Evolutionary conservation across 2,888 invertebrate species (phyloP).

Genomic region (Bugula neritina): DNA sequence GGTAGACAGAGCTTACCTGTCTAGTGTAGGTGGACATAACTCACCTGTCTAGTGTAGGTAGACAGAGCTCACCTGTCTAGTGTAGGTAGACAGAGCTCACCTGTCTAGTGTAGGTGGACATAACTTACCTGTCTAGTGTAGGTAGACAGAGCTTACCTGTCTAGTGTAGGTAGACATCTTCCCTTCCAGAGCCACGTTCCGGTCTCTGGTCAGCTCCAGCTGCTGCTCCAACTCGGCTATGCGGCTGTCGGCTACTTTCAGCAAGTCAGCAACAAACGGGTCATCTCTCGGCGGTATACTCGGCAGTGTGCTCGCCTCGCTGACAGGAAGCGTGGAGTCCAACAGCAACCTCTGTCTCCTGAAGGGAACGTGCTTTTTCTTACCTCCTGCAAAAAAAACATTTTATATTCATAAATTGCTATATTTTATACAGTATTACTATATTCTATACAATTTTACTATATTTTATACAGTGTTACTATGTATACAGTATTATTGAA

Average conservation of each 20-base stretch:
- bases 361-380: constrained; percentile 52
- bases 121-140: too few species aligned
- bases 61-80: too few species aligned
- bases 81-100: too few species aligned
- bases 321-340: constrained; percentile 44
- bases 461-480: too few species aligned
- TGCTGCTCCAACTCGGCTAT: constrained; percentile 45
- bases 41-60: too few species aligned
- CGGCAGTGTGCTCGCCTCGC: constrained; percentile 29
- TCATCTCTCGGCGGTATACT: constrained; percentile 40
- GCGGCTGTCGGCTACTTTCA: constrained; percentile 50
- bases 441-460: too few species aligned
- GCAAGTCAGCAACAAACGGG: constrained; percentile 50
- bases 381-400: constrained; percentile 40
- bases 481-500: too few species aligned
- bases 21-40: too few species aligned
- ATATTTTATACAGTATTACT: too few species aligned
- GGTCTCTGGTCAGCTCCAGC: constrained; percentile 36
- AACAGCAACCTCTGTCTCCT: constrained; percentile 53
- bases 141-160: too few species aligned
- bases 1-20: too few species aligned
- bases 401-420: constrained; percentile 26
- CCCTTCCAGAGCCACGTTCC: constrained; percentile 43
- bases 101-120: too few species aligned
- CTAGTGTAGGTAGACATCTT: constrained; percentile 47